Conservation (phyloP, 2,797 vertebrate genomes). For the Enteromius argenteus region DNA sequence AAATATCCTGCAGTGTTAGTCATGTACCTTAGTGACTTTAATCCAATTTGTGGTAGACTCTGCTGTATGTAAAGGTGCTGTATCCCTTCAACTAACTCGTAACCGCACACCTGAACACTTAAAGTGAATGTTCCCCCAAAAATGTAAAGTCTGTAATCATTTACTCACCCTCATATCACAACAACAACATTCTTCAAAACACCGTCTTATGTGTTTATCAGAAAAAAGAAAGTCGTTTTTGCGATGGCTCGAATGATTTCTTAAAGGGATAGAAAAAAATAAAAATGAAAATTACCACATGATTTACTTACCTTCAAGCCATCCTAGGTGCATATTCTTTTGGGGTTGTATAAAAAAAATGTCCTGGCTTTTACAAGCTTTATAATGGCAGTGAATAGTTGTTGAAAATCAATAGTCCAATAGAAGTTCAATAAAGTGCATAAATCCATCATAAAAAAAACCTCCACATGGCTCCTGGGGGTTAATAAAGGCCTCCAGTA, state of each 20-base stretch:
- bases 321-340: neutral
- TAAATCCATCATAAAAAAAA: neutral
- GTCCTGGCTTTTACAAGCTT: neutral
- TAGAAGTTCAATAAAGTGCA: neutral
- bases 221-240: neutral
- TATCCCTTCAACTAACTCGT: conserved; percentile 1
- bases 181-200: neutral
- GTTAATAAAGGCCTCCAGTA: neutral
- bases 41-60: neutral
- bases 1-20: neutral
- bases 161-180: neutral
- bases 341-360: neutral
- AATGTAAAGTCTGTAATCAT: neutral
- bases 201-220: neutral
- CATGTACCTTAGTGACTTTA: neutral
- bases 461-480: neutral
- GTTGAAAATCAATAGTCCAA: neutral
- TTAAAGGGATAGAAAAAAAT: neutral
- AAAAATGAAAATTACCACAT: neutral
- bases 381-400: neutral
- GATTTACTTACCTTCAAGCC: neutral
- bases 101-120: neutral
- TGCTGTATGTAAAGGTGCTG: no score
- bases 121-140: neutral
- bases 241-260: no score